A percentile compares a stretch with the other conserved stretches of the same genome.
phyloP scores from a whole-genome alignment of 1,140 invertebrate species.

The Drosophila kikkawai region DNA sequence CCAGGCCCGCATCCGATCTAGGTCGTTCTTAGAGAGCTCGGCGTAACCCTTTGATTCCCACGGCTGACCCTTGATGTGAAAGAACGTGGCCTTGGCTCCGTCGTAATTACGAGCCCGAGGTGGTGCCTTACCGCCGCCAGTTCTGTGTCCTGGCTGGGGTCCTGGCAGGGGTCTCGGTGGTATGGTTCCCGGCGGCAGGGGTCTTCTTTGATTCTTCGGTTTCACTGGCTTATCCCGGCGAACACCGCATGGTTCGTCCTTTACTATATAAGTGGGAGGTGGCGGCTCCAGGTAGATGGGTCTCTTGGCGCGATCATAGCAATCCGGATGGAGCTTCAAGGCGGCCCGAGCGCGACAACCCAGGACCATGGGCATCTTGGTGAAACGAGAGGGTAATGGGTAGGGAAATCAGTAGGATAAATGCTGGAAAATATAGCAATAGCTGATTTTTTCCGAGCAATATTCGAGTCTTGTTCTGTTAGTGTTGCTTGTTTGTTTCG shows the following conservation, averaged over 20 bases:
- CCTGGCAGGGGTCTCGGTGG: conserved; percentile 12
- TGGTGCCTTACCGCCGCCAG: conserved; percentile 25
- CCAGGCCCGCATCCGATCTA: conserved; percentile 50
- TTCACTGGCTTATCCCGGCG: conserved; percentile 24
- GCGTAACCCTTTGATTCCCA: conserved; percentile 67
- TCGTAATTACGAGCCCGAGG: conserved; percentile 28
- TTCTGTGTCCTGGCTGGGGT: no score
- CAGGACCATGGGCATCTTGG: conserved; percentile 55
- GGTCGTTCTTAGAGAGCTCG: conserved; percentile 31
- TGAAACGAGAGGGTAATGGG: background rate
- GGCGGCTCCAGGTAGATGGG: conserved; percentile 40
- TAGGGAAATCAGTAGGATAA: background rate
- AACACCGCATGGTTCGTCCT: conserved; percentile 13
- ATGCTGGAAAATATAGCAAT: background rate
- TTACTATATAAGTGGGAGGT: background rate
- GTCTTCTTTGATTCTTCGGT: conserved; percentile 4
- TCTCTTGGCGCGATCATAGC: conserved; percentile 55
- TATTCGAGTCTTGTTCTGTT: conserved; percentile 6
- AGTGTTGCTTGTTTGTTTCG: background rate
- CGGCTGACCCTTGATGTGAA: conserved; percentile 58
- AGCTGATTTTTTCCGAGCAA: conserved; percentile 1
- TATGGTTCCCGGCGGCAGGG: conserved; percentile 53
- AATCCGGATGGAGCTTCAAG: conserved; percentile 40
- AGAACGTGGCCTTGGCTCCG: conserved; percentile 62
- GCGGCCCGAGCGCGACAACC: conserved; percentile 43